Evolutionary conservation across 2,797 vertebrate species (phyloP).

Genomic region (Manis crassicaudata): DNA sequence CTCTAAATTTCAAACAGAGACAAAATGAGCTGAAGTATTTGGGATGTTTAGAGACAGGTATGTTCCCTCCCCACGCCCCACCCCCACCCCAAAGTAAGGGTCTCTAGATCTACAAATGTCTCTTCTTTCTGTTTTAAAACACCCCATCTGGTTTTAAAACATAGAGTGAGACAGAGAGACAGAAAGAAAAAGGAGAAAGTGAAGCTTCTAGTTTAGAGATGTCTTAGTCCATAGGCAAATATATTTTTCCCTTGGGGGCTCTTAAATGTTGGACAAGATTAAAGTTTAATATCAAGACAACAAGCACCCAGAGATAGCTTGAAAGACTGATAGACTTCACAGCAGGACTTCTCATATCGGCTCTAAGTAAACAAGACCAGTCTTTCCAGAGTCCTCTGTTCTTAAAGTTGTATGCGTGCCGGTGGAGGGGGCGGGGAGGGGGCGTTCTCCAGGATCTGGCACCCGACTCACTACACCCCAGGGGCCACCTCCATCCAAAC

Average conservation of each 20-base stretch:
- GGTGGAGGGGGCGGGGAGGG: accelerated
- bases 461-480: background rate
- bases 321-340: background rate
- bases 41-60: background rate
- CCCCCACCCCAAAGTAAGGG: background rate
- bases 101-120: background rate
- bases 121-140: background rate
- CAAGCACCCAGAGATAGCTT: background rate
- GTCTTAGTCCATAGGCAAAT: background rate
- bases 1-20: conserved; percentile 26
- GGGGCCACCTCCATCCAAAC: background rate
- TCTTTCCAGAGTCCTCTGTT: background rate
- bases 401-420: background rate
- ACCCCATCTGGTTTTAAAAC: background rate
- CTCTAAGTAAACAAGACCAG: background rate
- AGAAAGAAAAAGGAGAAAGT: background rate
- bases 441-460: background rate
- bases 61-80: too few relatives aligned
- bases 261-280: background rate
- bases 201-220: background rate
- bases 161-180: background rate
- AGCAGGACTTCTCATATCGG: background rate
- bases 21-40: background rate
- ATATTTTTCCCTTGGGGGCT: background rate
- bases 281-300: background rate